These are phyloP conservation scores for Xenopus petersii DNA, from an alignment of 2,797 vertebrate species.

Conservation along the genomic window DNA sequence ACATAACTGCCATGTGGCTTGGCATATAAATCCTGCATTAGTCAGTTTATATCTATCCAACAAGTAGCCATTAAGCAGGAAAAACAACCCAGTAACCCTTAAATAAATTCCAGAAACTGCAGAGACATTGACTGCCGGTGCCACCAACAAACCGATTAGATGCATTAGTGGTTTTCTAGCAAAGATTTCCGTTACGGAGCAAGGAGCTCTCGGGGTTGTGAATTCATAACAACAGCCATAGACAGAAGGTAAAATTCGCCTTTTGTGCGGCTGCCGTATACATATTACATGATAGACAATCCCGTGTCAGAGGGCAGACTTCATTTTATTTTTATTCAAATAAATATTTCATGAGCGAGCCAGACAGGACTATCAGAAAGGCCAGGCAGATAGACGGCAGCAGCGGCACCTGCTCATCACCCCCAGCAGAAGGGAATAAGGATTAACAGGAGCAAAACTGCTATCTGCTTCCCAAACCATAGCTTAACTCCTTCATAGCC, in stretches of 20 bases:
- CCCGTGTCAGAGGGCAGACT: constrained; percentile 10
- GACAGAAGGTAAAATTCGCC: background rate
- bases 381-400: constrained; percentile 2
- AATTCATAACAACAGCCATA: background rate
- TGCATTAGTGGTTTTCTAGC: too few relatives aligned
- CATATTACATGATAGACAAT: constrained; percentile 16
- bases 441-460: constrained; percentile 2
- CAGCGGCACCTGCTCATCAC: background rate
- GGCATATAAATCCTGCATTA: too few relatives aligned
- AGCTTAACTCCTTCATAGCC: too few relatives aligned
- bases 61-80: too few relatives aligned
- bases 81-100: too few relatives aligned
- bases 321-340: constrained; percentile 36
- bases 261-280: constrained; percentile 18
- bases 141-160: background rate
- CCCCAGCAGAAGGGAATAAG: background rate
- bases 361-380: constrained; percentile 26
- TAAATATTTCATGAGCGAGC: constrained; percentile 40
- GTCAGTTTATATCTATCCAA: too few relatives aligned
- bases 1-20: too few relatives aligned
- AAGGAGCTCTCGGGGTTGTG: background rate
- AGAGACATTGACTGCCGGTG: background rate
- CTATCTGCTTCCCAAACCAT: too few relatives aligned
- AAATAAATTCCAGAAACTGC: too few relatives aligned
- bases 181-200: background rate